These are phyloP conservation scores for Pyrrhosoma nymphula DNA, from an alignment of 2,888 invertebrate species.

Conservation along the genomic window DNA sequence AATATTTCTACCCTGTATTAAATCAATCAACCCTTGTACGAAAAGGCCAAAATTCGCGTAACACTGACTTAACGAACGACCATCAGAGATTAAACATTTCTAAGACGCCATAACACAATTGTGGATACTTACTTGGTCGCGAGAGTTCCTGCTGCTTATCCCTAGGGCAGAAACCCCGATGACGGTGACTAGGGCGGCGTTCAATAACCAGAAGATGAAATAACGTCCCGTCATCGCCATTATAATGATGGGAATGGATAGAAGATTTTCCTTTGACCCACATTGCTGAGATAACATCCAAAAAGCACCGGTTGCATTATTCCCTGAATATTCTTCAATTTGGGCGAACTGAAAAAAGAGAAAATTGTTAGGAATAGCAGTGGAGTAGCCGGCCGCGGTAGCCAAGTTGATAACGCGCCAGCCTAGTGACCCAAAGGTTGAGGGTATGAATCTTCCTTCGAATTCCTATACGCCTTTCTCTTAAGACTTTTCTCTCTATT, in stretches of 20 bases:
- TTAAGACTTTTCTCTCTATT: too few relatives aligned
- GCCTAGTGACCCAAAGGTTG: too few relatives aligned
- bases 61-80: too few relatives aligned
- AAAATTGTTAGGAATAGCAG: neutral
- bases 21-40: too few relatives aligned
- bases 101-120: too few relatives aligned
- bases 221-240: slow-evolving; percentile 29
- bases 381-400: too few relatives aligned
- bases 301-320: neutral
- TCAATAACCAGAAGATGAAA: slow-evolving; percentile 44
- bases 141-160: slow-evolving; percentile 10
- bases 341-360: neutral
- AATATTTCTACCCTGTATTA: too few relatives aligned
- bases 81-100: too few relatives aligned
- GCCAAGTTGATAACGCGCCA: too few relatives aligned
- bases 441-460: too few relatives aligned
- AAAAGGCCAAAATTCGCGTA: too few relatives aligned
- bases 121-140: slow-evolving; percentile 26
- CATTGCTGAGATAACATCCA: neutral
- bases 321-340: neutral
- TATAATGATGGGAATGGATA: neutral
- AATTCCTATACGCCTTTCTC: too few relatives aligned
- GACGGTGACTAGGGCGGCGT: slow-evolving; percentile 8
- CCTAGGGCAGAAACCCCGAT: slow-evolving; percentile 43
- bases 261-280: neutral